Conservation (phyloP, 2,113 vertebrate genomes). For the Promerops cafer region DNA sequence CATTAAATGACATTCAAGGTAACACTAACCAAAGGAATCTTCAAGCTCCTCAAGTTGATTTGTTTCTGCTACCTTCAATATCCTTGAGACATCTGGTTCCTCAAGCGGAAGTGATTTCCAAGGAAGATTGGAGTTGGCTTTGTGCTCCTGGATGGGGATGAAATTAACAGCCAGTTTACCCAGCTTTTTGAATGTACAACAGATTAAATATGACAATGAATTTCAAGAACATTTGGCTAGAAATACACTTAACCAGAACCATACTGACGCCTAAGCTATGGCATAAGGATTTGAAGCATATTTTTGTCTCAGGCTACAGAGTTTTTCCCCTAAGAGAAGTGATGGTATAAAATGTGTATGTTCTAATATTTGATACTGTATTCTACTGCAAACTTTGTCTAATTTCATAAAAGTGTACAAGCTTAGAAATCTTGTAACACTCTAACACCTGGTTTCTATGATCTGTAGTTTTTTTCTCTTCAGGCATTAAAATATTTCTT, state of each 20-base stretch:
- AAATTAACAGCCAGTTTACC: neutral
- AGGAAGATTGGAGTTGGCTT: neutral
- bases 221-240: neutral
- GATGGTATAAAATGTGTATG: neutral
- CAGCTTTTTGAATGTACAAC: neutral
- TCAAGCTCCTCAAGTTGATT: constrained; percentile 51
- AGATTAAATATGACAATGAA: neutral
- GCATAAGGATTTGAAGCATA: neutral
- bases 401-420: neutral
- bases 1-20: neutral
- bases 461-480: neutral
- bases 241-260: neutral
- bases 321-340: rapidly evolving
- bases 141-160: neutral
- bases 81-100: constrained; percentile 54
- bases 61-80: constrained; percentile 22
- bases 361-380: neutral
- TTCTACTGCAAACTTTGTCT: neutral
- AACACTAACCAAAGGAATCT: constrained; percentile 71
- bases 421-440: neutral
- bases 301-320: neutral
- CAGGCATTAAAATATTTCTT: neutral
- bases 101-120: neutral
- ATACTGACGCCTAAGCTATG: neutral
- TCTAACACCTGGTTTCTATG: neutral